Evolutionary conservation across 1,140 invertebrate species (phyloP).

Genomic region (Apocrypta bakeri): DNA sequence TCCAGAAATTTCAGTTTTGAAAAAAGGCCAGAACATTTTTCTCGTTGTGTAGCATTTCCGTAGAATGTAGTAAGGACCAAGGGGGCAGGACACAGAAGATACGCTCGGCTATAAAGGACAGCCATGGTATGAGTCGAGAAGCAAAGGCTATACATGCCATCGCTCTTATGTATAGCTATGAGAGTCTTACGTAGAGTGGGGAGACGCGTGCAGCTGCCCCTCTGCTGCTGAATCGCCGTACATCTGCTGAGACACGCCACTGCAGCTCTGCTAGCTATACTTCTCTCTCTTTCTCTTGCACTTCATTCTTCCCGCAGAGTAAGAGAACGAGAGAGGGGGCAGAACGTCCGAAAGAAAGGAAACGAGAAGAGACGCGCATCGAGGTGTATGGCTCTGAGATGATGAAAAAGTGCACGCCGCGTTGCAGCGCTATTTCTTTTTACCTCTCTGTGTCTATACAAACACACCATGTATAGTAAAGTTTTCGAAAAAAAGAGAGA

Average conservation of each 20-base stretch:
- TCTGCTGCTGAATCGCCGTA: constrained; percentile 65
- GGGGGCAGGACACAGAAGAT: neutral
- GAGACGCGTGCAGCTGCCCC: constrained; percentile 63
- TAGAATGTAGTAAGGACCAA: too few relatives aligned
- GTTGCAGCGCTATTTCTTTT: neutral
- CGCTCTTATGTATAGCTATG: neutral
- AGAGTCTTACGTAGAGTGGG: constrained; percentile 49
- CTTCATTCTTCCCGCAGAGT: neutral
- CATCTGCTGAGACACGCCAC: constrained; percentile 67
- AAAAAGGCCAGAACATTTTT: too few relatives aligned
- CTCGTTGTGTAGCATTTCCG: too few relatives aligned
- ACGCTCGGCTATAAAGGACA: neutral
- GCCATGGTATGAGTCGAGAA: neutral
- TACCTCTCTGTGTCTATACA: neutral
- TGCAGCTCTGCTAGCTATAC: neutral
- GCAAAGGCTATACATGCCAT: neutral
- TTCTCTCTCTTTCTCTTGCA: neutral
- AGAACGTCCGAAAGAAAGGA: constrained; percentile 28
- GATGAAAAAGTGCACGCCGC: neutral
- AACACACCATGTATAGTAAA: neutral
- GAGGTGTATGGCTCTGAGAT: neutral
- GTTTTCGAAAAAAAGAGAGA: neutral
- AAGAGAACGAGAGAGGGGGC: constrained; percentile 46
- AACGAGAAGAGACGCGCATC: constrained; percentile 4
- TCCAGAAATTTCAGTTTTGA: too few relatives aligned